Evolutionary conservation across 2,888 invertebrate species (phyloP).

Genomic region (Nebria brevicollis): DNA sequence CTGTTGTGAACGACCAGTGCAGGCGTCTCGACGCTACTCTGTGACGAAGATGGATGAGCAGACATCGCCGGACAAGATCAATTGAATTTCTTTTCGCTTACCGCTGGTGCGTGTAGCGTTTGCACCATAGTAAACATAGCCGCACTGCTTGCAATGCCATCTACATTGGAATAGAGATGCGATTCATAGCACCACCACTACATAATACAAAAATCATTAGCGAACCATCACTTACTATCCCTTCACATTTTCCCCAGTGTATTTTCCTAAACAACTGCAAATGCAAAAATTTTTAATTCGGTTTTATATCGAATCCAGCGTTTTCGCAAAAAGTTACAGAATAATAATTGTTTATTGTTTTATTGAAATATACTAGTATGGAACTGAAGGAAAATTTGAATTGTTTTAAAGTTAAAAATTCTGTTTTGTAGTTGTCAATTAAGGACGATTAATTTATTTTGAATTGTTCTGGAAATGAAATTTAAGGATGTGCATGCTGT

Average conservation of each 20-base stretch:
- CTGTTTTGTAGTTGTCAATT: too few species aligned
- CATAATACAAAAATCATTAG: conserved; percentile 12
- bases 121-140: background rate
- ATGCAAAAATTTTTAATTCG: background rate
- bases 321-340: too few species aligned
- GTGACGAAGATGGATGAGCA: conserved; percentile 67
- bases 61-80: conserved; percentile 67
- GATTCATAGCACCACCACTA: background rate
- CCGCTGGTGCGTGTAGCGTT: conserved; percentile 51
- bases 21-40: conserved; percentile 58
- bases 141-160: background rate
- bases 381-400: too few species aligned
- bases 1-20: conserved; percentile 27
- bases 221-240: background rate
- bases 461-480: background rate
- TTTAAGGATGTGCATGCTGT: background rate
- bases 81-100: conserved; percentile 68
- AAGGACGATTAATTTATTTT: too few species aligned
- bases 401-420: too few species aligned
- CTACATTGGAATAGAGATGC: conserved; percentile 5
- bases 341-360: too few species aligned
- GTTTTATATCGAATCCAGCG: too few species aligned
- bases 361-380: too few species aligned
- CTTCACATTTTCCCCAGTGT: background rate
- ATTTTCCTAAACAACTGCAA: background rate